These are phyloP conservation scores for Andrena fulva DNA, from an alignment of 2,888 invertebrate species.

Conservation along the genomic window DNA sequence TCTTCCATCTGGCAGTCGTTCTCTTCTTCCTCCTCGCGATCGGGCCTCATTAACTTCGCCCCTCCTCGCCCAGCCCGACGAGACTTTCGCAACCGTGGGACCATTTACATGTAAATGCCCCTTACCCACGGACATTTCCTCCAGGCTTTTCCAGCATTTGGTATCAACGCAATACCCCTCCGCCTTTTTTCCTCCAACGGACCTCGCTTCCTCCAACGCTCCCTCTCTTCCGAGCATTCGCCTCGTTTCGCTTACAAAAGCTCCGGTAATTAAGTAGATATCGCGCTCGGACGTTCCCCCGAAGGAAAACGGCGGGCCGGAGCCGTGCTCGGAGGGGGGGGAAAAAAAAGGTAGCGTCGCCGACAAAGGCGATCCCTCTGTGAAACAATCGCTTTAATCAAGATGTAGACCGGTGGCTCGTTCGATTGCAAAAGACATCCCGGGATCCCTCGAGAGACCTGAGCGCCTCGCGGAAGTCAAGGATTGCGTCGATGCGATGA, in stretches of 20 bases:
- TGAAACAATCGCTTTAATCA: slow-evolving; percentile 68
- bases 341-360: slow-evolving; percentile 8
- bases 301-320: slow-evolving; percentile 22
- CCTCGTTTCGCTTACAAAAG: slow-evolving; percentile 72
- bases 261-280: slow-evolving; percentile 73
- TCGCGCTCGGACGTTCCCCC: slow-evolving; percentile 60
- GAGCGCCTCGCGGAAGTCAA: slow-evolving; percentile 16
- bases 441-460: slow-evolving; percentile 32
- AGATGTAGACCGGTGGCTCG: slow-evolving; percentile 43
- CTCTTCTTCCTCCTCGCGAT: slow-evolving; percentile 64
- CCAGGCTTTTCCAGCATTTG: slow-evolving; percentile 63
- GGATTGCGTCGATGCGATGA: slow-evolving; percentile 43
- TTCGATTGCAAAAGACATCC: slow-evolving; percentile 46
- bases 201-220: not conserved
- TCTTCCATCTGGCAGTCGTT: slow-evolving; percentile 56
- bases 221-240: slow-evolving; percentile 43
- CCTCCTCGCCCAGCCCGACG: slow-evolving; percentile 48
- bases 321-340: not conserved
- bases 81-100: slow-evolving; percentile 67
- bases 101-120: slow-evolving; percentile 76
- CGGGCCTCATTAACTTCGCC: slow-evolving; percentile 71
- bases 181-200: slow-evolving; percentile 9
- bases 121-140: slow-evolving; percentile 72
- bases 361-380: slow-evolving; percentile 44
- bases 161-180: slow-evolving; percentile 61